Percentiles rank a stretch among this genome's conserved stretches.
These are phyloP conservation scores for Lethocerus indicus DNA, from an alignment of 1,140 invertebrate species.

Conservation along the genomic window DNA sequence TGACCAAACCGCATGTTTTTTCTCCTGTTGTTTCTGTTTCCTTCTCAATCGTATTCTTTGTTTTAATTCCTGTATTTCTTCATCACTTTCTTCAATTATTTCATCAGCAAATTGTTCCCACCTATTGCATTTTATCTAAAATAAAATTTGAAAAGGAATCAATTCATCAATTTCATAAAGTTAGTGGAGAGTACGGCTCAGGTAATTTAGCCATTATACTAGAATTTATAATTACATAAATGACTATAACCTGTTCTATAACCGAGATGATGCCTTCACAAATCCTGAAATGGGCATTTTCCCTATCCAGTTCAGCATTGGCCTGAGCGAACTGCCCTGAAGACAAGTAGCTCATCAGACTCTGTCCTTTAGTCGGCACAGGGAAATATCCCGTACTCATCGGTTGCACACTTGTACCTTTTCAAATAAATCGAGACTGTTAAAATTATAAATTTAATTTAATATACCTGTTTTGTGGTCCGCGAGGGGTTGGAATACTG, in stretches of 20 bases:
- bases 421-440: background rate
- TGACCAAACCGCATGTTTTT: too few relatives aligned
- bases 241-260: constrained; percentile 46
- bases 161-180: constrained; percentile 3
- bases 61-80: constrained; percentile 46
- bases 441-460: background rate
- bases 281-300: constrained; percentile 76
- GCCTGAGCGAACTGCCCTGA: constrained; percentile 49
- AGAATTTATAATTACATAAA: background rate
- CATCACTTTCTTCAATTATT: constrained; percentile 42
- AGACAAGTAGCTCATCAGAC: constrained; percentile 51
- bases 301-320: constrained; percentile 62
- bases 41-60: constrained; percentile 41
- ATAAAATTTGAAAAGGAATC: constrained; percentile 8
- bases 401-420: constrained; percentile 19
- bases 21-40: constrained; percentile 32
- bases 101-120: constrained; percentile 27
- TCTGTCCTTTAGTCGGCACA: constrained; percentile 50
- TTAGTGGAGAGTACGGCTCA: background rate
- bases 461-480: too few relatives aligned
- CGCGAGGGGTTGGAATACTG: too few relatives aligned
- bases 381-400: constrained; percentile 41
- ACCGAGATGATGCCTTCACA: constrained; percentile 70
- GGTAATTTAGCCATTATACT: background rate
- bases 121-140: constrained; percentile 29